These are phyloP conservation scores for Pagrus major DNA, from an alignment of 2,113 vertebrate species.

Conservation along the genomic window DNA sequence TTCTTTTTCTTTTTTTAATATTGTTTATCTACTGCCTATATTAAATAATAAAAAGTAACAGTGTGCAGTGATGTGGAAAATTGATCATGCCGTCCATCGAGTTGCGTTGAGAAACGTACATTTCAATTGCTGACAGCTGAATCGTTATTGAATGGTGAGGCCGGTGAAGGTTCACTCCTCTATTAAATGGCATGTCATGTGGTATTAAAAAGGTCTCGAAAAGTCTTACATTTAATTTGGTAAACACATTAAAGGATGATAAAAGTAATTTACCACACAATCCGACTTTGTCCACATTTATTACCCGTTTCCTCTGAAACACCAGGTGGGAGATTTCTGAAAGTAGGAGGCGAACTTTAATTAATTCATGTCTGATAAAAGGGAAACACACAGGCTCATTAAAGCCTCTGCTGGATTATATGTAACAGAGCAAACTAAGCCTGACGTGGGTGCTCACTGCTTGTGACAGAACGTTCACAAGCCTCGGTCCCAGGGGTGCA, in stretches of 20 bases:
- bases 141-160: no score
- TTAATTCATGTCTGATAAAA: conserved; percentile 19
- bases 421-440: conserved; percentile 39
- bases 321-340: background rate
- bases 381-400: conserved; percentile 32
- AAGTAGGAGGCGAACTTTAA: background rate
- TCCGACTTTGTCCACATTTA: background rate
- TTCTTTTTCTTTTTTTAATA: no score
- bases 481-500: conserved; percentile 47
- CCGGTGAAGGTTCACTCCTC: no score
- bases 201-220: background rate
- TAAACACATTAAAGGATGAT: background rate
- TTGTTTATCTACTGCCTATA: no score
- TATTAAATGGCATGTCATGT: background rate
- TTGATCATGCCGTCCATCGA: no score
- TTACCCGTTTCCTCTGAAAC: conserved; percentile 17
- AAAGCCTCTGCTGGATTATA: conserved; percentile 29
- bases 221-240: background rate
- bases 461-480: conserved; percentile 63
- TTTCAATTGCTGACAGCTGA: no score
- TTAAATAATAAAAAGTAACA: no score
- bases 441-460: conserved; percentile 56
- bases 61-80: no score
- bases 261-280: background rate
- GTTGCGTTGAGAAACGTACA: no score